Conservation (phyloP, 2,888 invertebrate genomes). For the Tetrapedia diversipes region DNA sequence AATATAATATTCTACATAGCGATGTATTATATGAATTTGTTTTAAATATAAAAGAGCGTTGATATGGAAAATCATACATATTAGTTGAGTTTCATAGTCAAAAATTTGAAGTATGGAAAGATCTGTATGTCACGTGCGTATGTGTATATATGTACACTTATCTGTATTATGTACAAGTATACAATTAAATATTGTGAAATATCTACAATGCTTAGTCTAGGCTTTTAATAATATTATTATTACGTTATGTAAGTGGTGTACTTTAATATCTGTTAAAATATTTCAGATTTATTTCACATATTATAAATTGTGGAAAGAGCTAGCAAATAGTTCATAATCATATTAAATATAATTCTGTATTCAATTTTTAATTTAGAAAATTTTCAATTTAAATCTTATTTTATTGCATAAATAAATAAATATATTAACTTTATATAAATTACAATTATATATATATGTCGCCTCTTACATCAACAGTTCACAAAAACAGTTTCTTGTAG, state of each 20-base stretch:
- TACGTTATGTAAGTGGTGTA: conserved; percentile 14
- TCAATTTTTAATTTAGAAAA: conserved; percentile 11
- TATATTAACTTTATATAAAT: conserved; percentile 12
- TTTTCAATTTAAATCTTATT: conserved; percentile 6
- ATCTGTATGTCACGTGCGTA: conserved; percentile 1
- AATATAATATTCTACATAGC: conserved; percentile 42
- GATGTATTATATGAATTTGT: conserved; percentile 54
- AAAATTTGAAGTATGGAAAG: conserved; percentile 15
- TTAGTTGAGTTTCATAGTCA: conserved; percentile 21
- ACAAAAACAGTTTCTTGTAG: neutral
- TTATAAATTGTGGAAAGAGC: conserved; percentile 3
- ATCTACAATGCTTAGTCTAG: conserved; percentile 35
- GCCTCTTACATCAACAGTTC: neutral
- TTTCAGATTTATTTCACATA: conserved; percentile 2
- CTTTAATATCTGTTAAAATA: conserved; percentile 5
- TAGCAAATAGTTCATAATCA: conserved; percentile 14
- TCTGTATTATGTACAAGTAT: conserved; percentile 42
- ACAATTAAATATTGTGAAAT: conserved; percentile 50
- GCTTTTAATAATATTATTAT: conserved; percentile 38
- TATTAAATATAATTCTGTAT: neutral
- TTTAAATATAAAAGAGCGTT: conserved; percentile 47
- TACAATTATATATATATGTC: conserved; percentile 12
- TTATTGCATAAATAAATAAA: conserved; percentile 12
- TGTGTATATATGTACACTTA: conserved; percentile 24
- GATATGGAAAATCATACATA: conserved; percentile 40